Evolutionary conservation across 2,888 invertebrate species (phyloP).

Genomic region (Brachylomia viminalis): DNA sequence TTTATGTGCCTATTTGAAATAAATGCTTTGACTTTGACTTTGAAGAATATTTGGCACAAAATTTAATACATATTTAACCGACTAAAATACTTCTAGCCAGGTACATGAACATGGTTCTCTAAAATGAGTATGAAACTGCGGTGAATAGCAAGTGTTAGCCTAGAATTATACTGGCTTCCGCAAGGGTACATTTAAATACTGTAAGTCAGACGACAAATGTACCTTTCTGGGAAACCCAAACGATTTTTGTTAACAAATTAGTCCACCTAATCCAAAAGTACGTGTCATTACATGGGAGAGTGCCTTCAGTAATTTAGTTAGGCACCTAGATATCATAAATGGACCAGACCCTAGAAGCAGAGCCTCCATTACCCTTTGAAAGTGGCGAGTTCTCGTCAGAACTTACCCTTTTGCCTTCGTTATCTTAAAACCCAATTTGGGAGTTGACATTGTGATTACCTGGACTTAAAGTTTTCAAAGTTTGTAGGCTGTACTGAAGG

Average conservation of each 20-base stretch:
- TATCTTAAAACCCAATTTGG: conserved; percentile 57
- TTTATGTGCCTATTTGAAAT: no score
- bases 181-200: neutral
- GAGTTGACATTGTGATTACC: conserved; percentile 46
- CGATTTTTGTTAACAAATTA: conserved; percentile 48
- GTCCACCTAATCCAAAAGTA: conserved; percentile 33
- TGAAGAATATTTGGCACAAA: neutral
- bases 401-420: conserved; percentile 38
- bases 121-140: neutral
- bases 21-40: no score
- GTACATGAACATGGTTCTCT: neutral
- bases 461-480: conserved; percentile 24
- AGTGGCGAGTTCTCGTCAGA: conserved; percentile 40
- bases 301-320: conserved; percentile 49
- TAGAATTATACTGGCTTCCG: neutral
- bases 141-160: neutral
- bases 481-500: conserved; percentile 2
- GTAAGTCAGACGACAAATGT: neutral
- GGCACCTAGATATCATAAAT: conserved; percentile 52
- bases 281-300: conserved; percentile 44
- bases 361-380: conserved; percentile 49
- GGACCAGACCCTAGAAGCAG: conserved; percentile 19
- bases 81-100: neutral
- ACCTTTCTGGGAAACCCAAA: conserved; percentile 11
- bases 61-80: no score